Evolutionary conservation across 2,888 invertebrate species (phyloP).

Genomic region (Rhabditoides inermis): DNA sequence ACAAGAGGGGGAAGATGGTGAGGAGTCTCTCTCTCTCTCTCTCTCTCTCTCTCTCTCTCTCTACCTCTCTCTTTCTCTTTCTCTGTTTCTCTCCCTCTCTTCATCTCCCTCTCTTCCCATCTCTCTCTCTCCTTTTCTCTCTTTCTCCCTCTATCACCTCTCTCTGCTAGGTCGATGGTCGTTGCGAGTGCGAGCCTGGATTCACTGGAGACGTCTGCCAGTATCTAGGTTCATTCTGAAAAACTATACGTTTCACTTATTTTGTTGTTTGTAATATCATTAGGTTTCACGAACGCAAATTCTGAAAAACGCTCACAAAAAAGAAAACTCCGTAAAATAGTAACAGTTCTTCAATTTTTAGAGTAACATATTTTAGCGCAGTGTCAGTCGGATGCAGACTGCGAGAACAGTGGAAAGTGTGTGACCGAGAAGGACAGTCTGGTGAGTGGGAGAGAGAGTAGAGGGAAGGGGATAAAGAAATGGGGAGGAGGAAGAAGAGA

Average conservation of each 20-base stretch:
- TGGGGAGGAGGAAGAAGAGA: no score
- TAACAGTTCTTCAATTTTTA: no score
- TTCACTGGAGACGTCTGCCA: constrained; percentile 77
- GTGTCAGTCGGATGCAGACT: constrained; percentile 39
- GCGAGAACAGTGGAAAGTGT: constrained; percentile 43
- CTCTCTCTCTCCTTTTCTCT: not conserved
- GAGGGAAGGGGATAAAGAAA: no score
- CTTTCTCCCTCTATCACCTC: not conserved
- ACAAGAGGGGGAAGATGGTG: not conserved
- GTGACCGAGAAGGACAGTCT: constrained; percentile 21
- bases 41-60: not conserved
- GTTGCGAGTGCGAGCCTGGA: constrained; percentile 56
- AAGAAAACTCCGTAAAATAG: not conserved
- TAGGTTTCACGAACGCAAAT: no score
- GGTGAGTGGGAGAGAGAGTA: no score
- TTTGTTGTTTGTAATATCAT: no score
- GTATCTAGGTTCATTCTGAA: constrained; percentile 61
- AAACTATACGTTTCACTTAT: not conserved
- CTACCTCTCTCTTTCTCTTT: not conserved
- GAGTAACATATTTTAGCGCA: constrained; percentile 24
- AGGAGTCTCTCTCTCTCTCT: not conserved
- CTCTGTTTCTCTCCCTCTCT: not conserved
- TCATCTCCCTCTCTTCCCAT: not conserved
- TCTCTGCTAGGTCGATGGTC: constrained; percentile 7
- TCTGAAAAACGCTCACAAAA: not conserved